Conservation (phyloP, 2,113 vertebrate genomes). For the Boleophthalmus pectinirostris region DNA sequence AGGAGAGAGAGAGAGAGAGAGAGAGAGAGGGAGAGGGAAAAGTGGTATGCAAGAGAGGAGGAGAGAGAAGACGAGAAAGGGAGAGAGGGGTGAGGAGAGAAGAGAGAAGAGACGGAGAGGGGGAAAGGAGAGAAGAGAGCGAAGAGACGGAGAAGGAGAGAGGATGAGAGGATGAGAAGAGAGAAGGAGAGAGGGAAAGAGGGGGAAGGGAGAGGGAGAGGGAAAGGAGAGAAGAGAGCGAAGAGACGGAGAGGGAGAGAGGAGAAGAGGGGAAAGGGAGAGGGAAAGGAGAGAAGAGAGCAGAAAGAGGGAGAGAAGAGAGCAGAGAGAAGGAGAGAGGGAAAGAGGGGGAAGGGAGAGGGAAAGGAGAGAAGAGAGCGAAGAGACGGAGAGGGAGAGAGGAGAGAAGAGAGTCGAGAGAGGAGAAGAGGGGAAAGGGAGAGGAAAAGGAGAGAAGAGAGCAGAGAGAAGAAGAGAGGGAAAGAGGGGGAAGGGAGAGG, state of each 20-base stretch:
- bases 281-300: too few species aligned
- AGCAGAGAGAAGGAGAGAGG: slow-evolving; percentile 25
- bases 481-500: slow-evolving; percentile 51
- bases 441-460: too few species aligned
- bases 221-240: neutral
- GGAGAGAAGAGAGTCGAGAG: slow-evolving; percentile 29
- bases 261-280: too few species aligned
- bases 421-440: too few species aligned
- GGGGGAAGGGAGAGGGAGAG: neutral
- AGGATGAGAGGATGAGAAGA: too few species aligned
- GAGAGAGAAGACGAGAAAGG: too few species aligned
- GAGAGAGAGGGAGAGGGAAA: neutral
- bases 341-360: neutral
- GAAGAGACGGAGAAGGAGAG: too few species aligned
- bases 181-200: slow-evolving; percentile 42
- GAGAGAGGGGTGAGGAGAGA: too few species aligned
- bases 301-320: too few species aligned
- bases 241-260: neutral
- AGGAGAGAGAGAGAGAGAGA: slow-evolving; percentile 30
- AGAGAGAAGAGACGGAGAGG: neutral
- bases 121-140: too few species aligned
- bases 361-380: slow-evolving; percentile 5
- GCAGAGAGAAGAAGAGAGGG: slow-evolving; percentile 3
- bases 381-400: slow-evolving; percentile 20
- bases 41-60: too few species aligned